Evolutionary conservation across 2,888 invertebrate genomes (phyloP), one percentile per base, ranked within the genome.

Genomic region (Quadriops clusia): DNA sequence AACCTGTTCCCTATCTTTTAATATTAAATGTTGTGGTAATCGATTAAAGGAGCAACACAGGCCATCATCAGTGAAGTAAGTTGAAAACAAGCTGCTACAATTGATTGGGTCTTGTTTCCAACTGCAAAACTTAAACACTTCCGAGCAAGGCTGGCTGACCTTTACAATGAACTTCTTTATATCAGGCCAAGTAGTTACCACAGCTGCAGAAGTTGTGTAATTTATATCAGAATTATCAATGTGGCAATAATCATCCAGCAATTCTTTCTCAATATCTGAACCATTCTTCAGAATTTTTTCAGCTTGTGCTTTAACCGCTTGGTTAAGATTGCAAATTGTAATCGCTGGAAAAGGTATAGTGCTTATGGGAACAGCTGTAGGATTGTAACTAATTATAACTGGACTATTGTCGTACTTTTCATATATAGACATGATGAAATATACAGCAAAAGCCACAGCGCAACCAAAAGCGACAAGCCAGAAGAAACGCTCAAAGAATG

Each of bases 1-100:
- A n/a, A n/a, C n/a, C n/a, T n/a, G n/a, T n/a, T n/a, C n/a, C n/a
- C n/a, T n/a, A 49, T 82, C 77, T 25, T 75, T 63, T 42, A 81
- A 77, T 53, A 84, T 67, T 39, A 68, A 73, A 32, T 74, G 68
- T 2, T 73, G 66, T 39, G 82, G 77, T 3, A 86, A 69, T 9
- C 76, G 72, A 53, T 87, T 87, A 52, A 87, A 87, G 2, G 81
- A 79, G 54, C 86, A 87, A 53, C 87, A 87, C 3, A 85, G 64
- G 0, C 87, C 87, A 52, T 85, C 85, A 45, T 87, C 86, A 0
- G 86, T 85, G 34, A 85, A 62, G 28, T 79, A 74, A 0, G 81
- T 75, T 53, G 77, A 79, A 54, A 86, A 85, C 32, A 81, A 58
- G 28, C 73, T 66, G 5, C 71, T 65, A 47, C 86, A 86, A 28